Base-by-base conservation (phyloP, 2,113 vertebrate genomes). In the Clarias batrachus region DNA sequence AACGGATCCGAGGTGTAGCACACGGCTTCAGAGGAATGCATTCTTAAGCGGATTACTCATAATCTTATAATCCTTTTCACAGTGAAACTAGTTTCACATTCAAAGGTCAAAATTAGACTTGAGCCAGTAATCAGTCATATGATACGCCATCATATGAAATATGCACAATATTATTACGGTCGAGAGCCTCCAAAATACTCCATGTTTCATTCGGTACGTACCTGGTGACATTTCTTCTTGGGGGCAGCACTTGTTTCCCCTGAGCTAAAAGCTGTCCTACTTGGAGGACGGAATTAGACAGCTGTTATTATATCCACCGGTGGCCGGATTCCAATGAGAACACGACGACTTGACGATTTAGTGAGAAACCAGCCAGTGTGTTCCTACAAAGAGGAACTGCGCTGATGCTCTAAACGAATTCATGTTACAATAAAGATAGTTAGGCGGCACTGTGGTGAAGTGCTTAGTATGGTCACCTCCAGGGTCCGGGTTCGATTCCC, bases 11-110 rank as follows among this genome's bases (percentile, higher is more conserved):
- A 59, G 48, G 48, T 48, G 77, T 33, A 21, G 11, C 63, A 83
- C 80, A 70, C 52, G 33, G 78, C 63, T 81, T 85, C 70, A 56
- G 83, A 84, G 70, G 59, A 90, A 89, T 73, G 89, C 83, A 57
- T 86, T 81, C 90, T 87, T 85, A 89, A 86, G 70, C 70, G 68
- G 83, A 86, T 89, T 90, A 89, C 21, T 85, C 21, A 52, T 23
- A 70, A 76, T 52, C 81, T 84, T 73, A 70, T 85, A 81, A 85
- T 82, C 63, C 86, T 79, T 85, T 85, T n/a, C 60, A 87, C 19
- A 87, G 57, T 63, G 59, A 62, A 82, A 76, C 66, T 54, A n/a
- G 37, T 54, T 74, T 37, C 14, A 21, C 6, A 52, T 41, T 54
- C 41, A 82, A 79, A 86, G 68, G 79, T 74, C 68, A 74, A 14